Percentiles rank a stretch among this genome's conserved stretches.
These are phyloP conservation scores for Schrankia costaestrigalis DNA, from an alignment of 2,888 invertebrate genomes.

Conservation along the genomic window DNA sequence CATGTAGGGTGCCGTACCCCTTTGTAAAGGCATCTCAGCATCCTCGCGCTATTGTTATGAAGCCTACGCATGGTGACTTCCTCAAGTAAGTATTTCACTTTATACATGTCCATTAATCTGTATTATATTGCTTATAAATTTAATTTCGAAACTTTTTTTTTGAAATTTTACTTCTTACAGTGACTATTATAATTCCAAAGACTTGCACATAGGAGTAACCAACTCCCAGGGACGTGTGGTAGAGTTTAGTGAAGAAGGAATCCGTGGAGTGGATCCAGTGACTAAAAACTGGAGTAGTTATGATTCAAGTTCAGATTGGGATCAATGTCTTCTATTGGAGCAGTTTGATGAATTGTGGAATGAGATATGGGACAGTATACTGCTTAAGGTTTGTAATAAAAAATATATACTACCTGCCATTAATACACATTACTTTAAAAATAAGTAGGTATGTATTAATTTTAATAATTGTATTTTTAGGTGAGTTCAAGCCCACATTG, in stretches of 20 bases:
- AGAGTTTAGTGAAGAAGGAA: constrained; percentile 91
- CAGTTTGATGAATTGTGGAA: constrained; percentile 86
- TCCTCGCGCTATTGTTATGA: constrained; percentile 90
- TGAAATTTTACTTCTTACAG: constrained; percentile 68
- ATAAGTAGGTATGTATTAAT: too few relatives aligned
- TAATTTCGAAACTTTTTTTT: constrained; percentile 1
- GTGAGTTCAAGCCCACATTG: constrained; percentile 82
- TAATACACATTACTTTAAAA: too few relatives aligned
- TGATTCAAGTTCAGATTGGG: constrained; percentile 83
- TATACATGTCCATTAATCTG: too few relatives aligned
- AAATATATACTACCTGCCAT: background rate
- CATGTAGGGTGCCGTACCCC: constrained; percentile 89
- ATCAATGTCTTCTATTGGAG: constrained; percentile 85
- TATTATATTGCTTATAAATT: constrained; percentile 2
- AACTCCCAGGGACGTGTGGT: constrained; percentile 89
- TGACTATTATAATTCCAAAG: constrained; percentile 89
- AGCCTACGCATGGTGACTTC: constrained; percentile 93
- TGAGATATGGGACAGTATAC: constrained; percentile 87
- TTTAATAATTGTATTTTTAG: constrained; percentile 37
- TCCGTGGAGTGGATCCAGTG: constrained; percentile 78
- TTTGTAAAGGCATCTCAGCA: constrained; percentile 90
- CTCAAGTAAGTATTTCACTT: constrained; percentile 83
- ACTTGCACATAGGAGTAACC: constrained; percentile 95
- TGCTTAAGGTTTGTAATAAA: constrained; percentile 74
- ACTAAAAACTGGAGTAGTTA: constrained; percentile 82